Evolutionary conservation across 2,888 invertebrate genomes (phyloP).

Genomic region (Rhamphomyia laevipes): DNA sequence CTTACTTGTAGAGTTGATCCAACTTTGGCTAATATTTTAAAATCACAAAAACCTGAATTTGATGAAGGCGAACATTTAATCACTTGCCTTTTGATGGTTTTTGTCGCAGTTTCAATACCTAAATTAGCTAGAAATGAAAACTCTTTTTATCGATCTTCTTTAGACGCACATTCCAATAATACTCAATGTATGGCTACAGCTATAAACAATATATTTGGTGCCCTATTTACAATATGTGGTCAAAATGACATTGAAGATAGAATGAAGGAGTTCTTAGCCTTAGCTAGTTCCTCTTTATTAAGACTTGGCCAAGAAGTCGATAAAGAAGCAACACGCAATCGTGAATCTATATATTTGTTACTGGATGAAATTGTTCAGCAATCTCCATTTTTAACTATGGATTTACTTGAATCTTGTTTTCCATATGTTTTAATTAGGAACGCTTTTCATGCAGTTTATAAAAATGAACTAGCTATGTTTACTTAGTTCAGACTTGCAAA

Average conservation of each 20-base stretch:
- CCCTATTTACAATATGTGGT: slow-evolving; percentile 90
- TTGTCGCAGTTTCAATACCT: slow-evolving; percentile 95
- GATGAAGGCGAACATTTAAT: slow-evolving; percentile 88
- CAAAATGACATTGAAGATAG: slow-evolving; percentile 94
- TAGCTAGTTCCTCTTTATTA: slow-evolving; percentile 90
- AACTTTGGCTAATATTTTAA: slow-evolving; percentile 77
- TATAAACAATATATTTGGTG: slow-evolving; percentile 91
- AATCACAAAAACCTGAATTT: slow-evolving; percentile 75
- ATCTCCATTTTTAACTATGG: slow-evolving; percentile 97
- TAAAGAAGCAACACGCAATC: slow-evolving; percentile 83
- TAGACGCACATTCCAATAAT: slow-evolving; percentile 95
- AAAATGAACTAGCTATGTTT: slow-evolving; percentile 50
- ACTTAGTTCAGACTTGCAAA: too few relatives aligned
- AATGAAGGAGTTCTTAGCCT: slow-evolving; percentile 87
- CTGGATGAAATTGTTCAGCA: slow-evolving; percentile 96
- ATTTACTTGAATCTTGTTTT: slow-evolving; percentile 96
- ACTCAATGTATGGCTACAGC: slow-evolving; percentile 97
- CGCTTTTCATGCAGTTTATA: slow-evolving; percentile 94
- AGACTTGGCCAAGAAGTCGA: slow-evolving; percentile 92
- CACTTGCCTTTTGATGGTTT: slow-evolving; percentile 95
- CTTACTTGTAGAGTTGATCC: slow-evolving; percentile 91
- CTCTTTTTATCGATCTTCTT: slow-evolving; percentile 75
- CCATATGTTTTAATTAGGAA: slow-evolving; percentile 96
- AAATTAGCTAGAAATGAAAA: slow-evolving; percentile 83
- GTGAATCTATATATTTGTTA: slow-evolving; percentile 93